A percentile compares a stretch with the other conserved stretches of the same genome.
phyloP scores from a whole-genome alignment of 2,888 invertebrate genomes.

The Palloptera scutellata region DNA sequence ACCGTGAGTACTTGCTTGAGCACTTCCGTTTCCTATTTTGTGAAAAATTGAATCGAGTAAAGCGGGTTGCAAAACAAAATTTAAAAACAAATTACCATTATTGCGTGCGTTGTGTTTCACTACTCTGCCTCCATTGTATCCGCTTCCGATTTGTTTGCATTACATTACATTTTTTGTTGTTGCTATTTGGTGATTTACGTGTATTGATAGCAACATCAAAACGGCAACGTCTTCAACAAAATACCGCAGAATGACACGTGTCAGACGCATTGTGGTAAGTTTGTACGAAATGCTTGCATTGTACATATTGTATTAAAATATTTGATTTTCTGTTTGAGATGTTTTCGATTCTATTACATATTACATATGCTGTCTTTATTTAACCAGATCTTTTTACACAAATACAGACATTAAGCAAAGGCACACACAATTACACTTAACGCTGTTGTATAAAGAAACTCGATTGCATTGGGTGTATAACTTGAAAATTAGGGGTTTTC shows the following conservation, averaged over 20 bases:
- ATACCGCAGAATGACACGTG: constrained; percentile 58
- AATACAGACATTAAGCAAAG: constrained; percentile 17
- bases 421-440: constrained; percentile 9
- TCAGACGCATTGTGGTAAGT: constrained; percentile 58
- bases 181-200: constrained; percentile 3
- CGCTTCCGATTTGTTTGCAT: background rate
- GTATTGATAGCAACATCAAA: background rate
- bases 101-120: too few relatives aligned
- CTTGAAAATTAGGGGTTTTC: too few relatives aligned
- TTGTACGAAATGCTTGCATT: background rate
- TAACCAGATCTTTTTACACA: constrained; percentile 9
- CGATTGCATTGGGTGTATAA: too few relatives aligned
- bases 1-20: too few relatives aligned
- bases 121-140: too few relatives aligned
- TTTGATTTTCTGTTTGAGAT: background rate
- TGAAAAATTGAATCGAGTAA: background rate
- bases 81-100: too few relatives aligned
- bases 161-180: background rate
- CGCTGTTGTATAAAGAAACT: too few relatives aligned
- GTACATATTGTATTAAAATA: background rate
- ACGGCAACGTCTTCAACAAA: constrained; percentile 37
- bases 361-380: constrained; percentile 3
- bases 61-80: background rate
- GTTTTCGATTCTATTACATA: background rate
- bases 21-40: too few relatives aligned